Base-by-base conservation (phyloP, 1,140 invertebrate species). In the Heliconius congener region DNA sequence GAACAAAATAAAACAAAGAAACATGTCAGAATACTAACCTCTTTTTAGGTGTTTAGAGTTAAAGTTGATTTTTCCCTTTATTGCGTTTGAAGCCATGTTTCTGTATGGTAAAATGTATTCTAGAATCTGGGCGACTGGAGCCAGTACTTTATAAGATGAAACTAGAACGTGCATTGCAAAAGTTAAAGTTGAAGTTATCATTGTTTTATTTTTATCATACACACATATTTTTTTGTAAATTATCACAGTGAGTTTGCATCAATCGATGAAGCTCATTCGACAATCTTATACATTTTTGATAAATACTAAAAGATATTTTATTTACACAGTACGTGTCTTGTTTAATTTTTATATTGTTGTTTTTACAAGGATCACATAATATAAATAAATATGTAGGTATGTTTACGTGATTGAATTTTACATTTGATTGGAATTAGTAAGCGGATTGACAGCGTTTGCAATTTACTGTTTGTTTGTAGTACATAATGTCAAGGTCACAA, bases 1-100 rank as follows among this genome's bases (percentile, higher is more conserved):
- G n/a, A 57, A 9, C n/a, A n/a, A 57, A 57, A 9, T 57, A 19
- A 57, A 60, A 60, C 55, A 60, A 55, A 60, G n/a, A 60, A 60
- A 27, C 55, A 11, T 60, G n/a, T 60, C 55, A 60, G 16, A 19
- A 76, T 78, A 78, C 83, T 80, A 42, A 89, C 90, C 89, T 87
- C 83, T 89, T 27, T 70, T 82, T 57, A 91, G 84, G 81, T 91
- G 90, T 80, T 87, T 91, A 13, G 83, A 84, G 80, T 91, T 87
- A 77, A 87, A 85, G 77, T 91, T 84, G 46, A 90, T 74, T 34
- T 83, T 84, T 37, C 83, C 82, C 50, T 84, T 85, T 19, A 87
- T 78, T 34, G 84, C 79, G 77, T 84, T 85, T 37, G 30, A 34
- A 73, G 87, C 80, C 87, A 91, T 89, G 76, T 71, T 90, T 37